Conservation (phyloP, 2,888 invertebrate genomes). For the Carpatolechia fugitivella region DNA sequence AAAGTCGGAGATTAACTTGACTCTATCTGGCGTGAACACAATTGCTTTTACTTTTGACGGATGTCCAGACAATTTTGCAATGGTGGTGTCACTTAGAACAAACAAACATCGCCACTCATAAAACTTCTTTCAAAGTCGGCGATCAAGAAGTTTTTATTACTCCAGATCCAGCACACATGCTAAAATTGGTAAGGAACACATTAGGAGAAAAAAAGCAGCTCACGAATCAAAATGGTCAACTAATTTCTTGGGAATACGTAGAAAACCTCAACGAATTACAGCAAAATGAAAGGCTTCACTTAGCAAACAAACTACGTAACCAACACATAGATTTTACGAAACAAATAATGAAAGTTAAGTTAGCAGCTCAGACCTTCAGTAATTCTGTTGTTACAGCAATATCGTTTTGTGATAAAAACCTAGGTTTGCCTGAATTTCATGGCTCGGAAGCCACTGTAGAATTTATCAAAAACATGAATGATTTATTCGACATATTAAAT, state of each 20-base stretch:
- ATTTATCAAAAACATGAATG: constrained; percentile 20
- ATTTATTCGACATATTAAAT: constrained; percentile 24
- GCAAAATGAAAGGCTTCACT: constrained; percentile 19
- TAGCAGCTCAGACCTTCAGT: constrained; percentile 20
- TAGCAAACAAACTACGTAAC: constrained; percentile 11
- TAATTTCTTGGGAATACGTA: not conserved
- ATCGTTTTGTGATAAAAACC: constrained; percentile 13
- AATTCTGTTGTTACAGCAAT: constrained; percentile 18
- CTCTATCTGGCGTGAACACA: not conserved
- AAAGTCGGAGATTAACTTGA: not conserved
- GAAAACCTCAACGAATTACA: constrained; percentile 9
- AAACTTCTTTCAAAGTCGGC: constrained; percentile 20
- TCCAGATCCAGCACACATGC: not conserved
- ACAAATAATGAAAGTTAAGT: too few species aligned
- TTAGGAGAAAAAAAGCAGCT: not conserved
- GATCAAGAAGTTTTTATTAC: constrained; percentile 10
- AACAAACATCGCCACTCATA: not conserved
- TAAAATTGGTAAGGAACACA: not conserved
- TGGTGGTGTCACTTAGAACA: not conserved
- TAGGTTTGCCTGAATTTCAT: constrained; percentile 15
- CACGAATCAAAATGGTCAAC: not conserved
- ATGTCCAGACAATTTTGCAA: constrained; percentile 15
- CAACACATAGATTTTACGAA: too few species aligned
- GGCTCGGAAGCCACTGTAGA: constrained; percentile 12
- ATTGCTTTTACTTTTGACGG: constrained; percentile 21